phyloP scores from a whole-genome alignment of 2,113 vertebrate genomes.

The Myiagra hebetior region DNA sequence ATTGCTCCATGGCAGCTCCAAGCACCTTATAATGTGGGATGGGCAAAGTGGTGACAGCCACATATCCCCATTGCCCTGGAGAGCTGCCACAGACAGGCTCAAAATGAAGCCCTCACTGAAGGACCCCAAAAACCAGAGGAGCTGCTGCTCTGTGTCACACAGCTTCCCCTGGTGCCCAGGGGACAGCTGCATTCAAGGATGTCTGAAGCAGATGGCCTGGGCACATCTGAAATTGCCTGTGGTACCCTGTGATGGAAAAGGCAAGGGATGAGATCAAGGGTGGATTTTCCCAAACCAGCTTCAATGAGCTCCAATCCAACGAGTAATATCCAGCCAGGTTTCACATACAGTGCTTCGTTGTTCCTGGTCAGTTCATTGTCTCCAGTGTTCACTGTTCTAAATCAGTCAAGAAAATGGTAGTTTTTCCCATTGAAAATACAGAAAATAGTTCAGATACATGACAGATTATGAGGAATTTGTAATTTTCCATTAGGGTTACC shows the following conservation, averaged over 20 bases:
- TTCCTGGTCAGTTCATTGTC: background rate
- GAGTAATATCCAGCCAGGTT: background rate
- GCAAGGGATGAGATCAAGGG: background rate
- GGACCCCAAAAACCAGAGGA: background rate
- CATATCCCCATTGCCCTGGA: background rate
- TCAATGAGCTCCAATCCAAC: background rate
- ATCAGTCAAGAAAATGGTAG: background rate
- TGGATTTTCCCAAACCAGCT: background rate
- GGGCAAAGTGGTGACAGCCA: background rate
- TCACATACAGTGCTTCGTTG: background rate
- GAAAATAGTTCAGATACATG: background rate
- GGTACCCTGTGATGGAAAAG: background rate
- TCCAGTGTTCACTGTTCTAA: background rate
- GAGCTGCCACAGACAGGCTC: background rate
- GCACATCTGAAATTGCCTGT: background rate
- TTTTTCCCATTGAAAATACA: background rate
- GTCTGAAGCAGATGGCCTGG: background rate
- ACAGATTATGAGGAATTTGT: background rate
- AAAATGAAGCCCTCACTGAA: background rate
- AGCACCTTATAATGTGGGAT: background rate
- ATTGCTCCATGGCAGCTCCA: background rate
- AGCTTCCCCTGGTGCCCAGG: background rate
- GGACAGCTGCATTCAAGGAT: accelerated
- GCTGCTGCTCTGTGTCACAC: background rate
- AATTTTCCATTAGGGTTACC: background rate